phyloP scores from a whole-genome alignment of 2,888 invertebrate genomes.

The Polylopha cassiicola region DNA sequence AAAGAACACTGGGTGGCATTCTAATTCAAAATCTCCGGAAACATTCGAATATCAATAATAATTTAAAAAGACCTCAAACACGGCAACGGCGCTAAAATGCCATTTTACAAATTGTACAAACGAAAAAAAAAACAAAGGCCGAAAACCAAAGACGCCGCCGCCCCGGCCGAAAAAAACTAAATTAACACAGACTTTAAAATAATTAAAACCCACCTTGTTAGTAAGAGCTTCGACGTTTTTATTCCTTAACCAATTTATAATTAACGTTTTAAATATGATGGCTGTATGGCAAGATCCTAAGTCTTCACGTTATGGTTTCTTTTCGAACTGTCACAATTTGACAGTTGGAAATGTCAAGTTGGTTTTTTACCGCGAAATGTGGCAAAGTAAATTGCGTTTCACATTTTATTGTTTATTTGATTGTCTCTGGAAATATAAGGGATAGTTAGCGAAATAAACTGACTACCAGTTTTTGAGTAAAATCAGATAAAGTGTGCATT shows the following conservation, averaged over 20 bases:
- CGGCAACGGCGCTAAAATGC: slow-evolving; percentile 22
- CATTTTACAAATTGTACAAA: slow-evolving; percentile 24
- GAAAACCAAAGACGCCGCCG: slow-evolving; percentile 22
- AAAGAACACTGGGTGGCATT: slow-evolving; percentile 20
- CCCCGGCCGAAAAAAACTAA: slow-evolving; percentile 20
- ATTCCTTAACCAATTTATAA: slow-evolving; percentile 20
- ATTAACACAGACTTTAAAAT: slow-evolving; percentile 24
- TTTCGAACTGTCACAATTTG: slow-evolving; percentile 3
- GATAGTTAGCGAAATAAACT: slow-evolving; percentile 16
- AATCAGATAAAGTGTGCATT: slow-evolving; percentile 11
- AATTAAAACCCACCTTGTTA: slow-evolving; percentile 27
- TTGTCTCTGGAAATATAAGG: slow-evolving; percentile 21
- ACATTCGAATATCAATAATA: slow-evolving; percentile 21
- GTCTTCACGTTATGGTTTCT: slow-evolving; percentile 11
- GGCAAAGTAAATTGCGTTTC: slow-evolving; percentile 23
- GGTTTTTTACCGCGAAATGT: slow-evolving; percentile 21
- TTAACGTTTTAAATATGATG: slow-evolving; percentile 6
- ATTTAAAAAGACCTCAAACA: slow-evolving; percentile 23
- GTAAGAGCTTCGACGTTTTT: slow-evolving; percentile 21
- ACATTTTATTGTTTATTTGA: slow-evolving; percentile 26
- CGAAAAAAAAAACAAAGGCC: slow-evolving; percentile 22
- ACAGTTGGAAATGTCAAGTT: slow-evolving; percentile 9
- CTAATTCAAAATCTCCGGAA: slow-evolving; percentile 21
- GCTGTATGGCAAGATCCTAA: slow-evolving; percentile 9
- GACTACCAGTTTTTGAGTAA: slow-evolving; percentile 21